Evolutionary conservation across 2,797 vertebrate species (phyloP), one percentile per base, ranked within the genome.

Genomic region (Microctenopoma lineatum): DNA sequence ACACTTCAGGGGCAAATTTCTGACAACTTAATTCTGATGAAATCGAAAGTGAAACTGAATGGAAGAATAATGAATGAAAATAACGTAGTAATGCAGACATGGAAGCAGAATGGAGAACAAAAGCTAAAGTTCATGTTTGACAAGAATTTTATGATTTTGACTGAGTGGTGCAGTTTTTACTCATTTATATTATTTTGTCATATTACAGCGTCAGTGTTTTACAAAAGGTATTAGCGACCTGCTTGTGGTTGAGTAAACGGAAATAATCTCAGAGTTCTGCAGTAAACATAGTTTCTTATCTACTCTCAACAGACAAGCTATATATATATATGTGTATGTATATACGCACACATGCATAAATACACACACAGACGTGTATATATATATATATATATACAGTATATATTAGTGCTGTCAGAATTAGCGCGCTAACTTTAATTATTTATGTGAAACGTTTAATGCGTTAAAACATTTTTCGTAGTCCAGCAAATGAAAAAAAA

Each of bases 281-380:
- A 16, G 45, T n/a, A 5, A 50, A 16, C 55, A 45, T 32, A 32
- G 57, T 42, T 29, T 70, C 80, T 85, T 86, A 83, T 90, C 80
- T 73, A 58, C 36, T 61, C 59, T 51, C 45, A 66, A 59, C 85
- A 84, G 59, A 70, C 75, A 47, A 21, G 21, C 21, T 21, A 21
- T 21, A 21, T 21, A 21, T 21, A 21, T 21, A 21, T 21, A 21
- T 21, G 21, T 21, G 21, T 21, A 21, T 21, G 21, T 21, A 21
- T 21, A 21, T 21, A 21, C 21, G 21, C 21, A 21, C 21, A 21
- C 21, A 21, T 21, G 21, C 69, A 75, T 60, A 71, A 73, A 52
- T 58, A 59, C 27, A 7, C 48, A 34, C 32, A 34, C 21, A 21
- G 1, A 21, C 21, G 21, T 21, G 21, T 21, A 21, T 21, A 21